Percentiles rank a stretch among this genome's conserved stretches.
phyloP scores from a whole-genome alignment of 2,888 invertebrate species.

The Zygothrica quintamaculata region DNA sequence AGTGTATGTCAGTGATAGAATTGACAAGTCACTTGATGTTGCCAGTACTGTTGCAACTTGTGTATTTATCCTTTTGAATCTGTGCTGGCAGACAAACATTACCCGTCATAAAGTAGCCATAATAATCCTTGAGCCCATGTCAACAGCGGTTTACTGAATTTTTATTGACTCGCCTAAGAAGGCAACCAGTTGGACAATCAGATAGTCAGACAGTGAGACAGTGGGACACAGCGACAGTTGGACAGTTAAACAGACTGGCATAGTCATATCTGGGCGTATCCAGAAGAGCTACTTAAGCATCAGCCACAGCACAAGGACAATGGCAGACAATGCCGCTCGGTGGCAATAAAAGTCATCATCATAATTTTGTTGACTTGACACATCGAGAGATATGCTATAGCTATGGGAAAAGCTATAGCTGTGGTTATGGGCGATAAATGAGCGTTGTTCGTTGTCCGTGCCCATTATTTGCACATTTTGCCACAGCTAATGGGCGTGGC shows the following conservation, averaged over 20 bases:
- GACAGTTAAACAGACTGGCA: conserved; percentile 19
- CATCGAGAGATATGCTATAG: conserved; percentile 27
- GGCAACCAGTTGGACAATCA: too few relatives aligned
- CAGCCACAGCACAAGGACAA: conserved; percentile 42
- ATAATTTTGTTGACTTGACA: conserved; percentile 66
- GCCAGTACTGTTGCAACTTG: conserved; percentile 15
- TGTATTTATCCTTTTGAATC: conserved; percentile 65
- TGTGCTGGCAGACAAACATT: conserved; percentile 48
- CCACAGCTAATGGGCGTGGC: conserved; percentile 68
- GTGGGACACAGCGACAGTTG: conserved; percentile 17
- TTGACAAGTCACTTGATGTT: conserved; percentile 41
- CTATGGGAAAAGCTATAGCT: conserved; percentile 2
- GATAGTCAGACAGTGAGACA: background rate
- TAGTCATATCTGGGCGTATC: background rate
- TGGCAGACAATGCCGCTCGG: conserved; percentile 56
- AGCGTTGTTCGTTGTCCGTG: conserved; percentile 63
- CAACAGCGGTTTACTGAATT: conserved; percentile 77
- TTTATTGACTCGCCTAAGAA: conserved; percentile 70
- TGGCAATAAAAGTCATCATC: conserved; percentile 74
- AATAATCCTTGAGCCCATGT: conserved; percentile 80
- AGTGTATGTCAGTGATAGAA: conserved; percentile 29
- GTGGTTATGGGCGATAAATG: conserved; percentile 60
- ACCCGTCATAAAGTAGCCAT: conserved; percentile 72
- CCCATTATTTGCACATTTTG: conserved; percentile 78
- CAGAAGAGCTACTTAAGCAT: conserved; percentile 50